Percentiles rank a stretch among this genome's conserved stretches.
phyloP scores from a whole-genome alignment of 2,113 vertebrate genomes.

The Xerus inauris region DNA sequence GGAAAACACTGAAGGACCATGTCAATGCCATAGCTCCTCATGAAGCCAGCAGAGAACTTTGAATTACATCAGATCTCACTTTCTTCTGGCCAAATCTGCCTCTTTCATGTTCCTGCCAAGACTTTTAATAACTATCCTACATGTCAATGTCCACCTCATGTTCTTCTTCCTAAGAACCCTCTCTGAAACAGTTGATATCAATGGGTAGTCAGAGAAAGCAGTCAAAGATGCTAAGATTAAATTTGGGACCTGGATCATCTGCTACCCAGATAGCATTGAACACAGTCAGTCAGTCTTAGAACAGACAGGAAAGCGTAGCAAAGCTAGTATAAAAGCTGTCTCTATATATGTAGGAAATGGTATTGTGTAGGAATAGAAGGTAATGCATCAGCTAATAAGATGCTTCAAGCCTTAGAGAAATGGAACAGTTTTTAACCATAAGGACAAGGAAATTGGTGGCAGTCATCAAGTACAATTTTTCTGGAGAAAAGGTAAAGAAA shows the following conservation, averaged over 20 bases:
- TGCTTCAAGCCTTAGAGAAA: neutral
- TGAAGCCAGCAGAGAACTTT: neutral
- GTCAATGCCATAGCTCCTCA: neutral
- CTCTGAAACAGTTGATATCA: neutral
- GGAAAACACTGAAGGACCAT: neutral
- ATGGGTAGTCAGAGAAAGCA: neutral
- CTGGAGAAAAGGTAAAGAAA: neutral
- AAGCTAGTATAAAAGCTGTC: neutral
- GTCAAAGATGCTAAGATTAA: neutral
- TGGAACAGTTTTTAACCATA: too few species aligned
- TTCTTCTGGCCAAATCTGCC: too few species aligned
- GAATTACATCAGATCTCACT: too few species aligned
- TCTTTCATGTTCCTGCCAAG: neutral
- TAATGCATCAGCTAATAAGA: neutral
- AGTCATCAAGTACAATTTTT: neutral
- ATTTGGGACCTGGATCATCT: neutral
- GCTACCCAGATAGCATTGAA: neutral
- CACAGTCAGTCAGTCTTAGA: neutral
- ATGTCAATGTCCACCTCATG: neutral
- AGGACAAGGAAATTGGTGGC: neutral
- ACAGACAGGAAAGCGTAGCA: neutral
- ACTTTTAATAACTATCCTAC: neutral
- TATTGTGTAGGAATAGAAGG: neutral
- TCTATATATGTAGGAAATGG: neutral
- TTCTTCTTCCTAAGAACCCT: neutral